Conservation (phyloP, 2,888 invertebrate species). For the Tuberolachnus salignus region DNA sequence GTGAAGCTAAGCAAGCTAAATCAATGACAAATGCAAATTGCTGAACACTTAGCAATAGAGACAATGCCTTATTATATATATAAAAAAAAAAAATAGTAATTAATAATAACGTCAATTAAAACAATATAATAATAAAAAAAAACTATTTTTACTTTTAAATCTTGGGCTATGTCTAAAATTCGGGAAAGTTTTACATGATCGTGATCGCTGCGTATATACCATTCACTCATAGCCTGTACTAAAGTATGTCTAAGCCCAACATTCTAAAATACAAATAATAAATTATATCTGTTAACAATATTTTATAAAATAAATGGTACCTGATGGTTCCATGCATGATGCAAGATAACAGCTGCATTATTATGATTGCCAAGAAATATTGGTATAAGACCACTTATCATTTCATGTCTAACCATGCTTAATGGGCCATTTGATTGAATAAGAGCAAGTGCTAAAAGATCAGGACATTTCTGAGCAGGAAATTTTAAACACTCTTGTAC, state of each 20-base stretch:
- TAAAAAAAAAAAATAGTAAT: background rate
- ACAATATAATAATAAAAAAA: background rate
- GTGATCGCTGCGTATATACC: slow-evolving; percentile 90
- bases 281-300: slow-evolving; percentile 26
- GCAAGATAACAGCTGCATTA: slow-evolving; percentile 93
- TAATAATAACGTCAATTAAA: background rate
- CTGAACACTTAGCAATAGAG: slow-evolving; percentile 86
- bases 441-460: slow-evolving; percentile 86
- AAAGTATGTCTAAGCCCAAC: slow-evolving; percentile 78
- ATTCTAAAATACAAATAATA: slow-evolving; percentile 63
- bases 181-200: slow-evolving; percentile 92
- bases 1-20: slow-evolving; percentile 93
- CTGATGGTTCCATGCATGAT: slow-evolving; percentile 92
- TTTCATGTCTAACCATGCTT: slow-evolving; percentile 80
- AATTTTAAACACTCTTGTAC: slow-evolving; percentile 90
- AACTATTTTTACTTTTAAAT: slow-evolving; percentile 66
- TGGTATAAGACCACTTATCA: slow-evolving; percentile 85
- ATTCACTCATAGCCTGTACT: slow-evolving; percentile 97
- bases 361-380: slow-evolving; percentile 94
- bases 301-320: slow-evolving; percentile 59
- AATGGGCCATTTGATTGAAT: slow-evolving; percentile 85
- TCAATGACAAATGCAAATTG: slow-evolving; percentile 97
- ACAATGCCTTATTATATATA: slow-evolving; percentile 75
- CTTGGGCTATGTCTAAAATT: slow-evolving; percentile 96
- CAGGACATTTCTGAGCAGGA: slow-evolving; percentile 92